Evolutionary conservation across 1,140 invertebrate genomes (phyloP), one percentile per base, ranked within the genome.

Genomic region (Ericerus pela): DNA sequence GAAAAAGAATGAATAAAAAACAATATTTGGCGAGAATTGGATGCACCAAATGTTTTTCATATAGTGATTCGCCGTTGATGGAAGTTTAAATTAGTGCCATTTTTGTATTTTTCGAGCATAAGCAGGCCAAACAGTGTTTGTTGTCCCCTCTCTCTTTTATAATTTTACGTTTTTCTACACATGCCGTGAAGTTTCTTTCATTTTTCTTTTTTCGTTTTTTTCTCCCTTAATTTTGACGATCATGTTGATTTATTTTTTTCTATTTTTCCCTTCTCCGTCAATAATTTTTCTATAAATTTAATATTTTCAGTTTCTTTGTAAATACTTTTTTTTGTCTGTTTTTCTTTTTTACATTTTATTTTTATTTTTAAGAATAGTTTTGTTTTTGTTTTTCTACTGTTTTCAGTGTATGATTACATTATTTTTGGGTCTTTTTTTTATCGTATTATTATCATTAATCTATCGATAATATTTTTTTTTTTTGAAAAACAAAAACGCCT

Each of bases 231-330:
- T 47, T 47, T 47, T 47, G 41, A 47, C 41, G 26, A 47, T 47
- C 41, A 47, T 47, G 41, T 47, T 47, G 22, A 47, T 24, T n/a
- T n/a, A n/a, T n/a, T n/a, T n/a, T n/a, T n/a, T n/a, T n/a, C n/a
- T n/a, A n/a, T n/a, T n/a, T n/a, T n/a, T n/a, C n/a, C n/a, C n/a
- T n/a, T n/a, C n/a, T n/a, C n/a, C n/a, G n/a, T 33, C 30, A 10
- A 33, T 33, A 24, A 47, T 47, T 47, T 47, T 47, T 18, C 41
- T 47, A 47, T 41, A 41, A 47, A 47, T 47, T 18, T 47, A 24
- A 24, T 24, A 24, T 22, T 47, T 20, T 24, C 26, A 47, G 26
- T 5, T 47, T 47, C 22, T 47, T 47, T 4, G 41, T 47, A n/a
- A n/a, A n/a, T n/a, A n/a, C 20, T 41, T 41, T 41, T 41, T 41